Conservation (phyloP, 2,797 vertebrate species). For the Tapirus indicus region DNA sequence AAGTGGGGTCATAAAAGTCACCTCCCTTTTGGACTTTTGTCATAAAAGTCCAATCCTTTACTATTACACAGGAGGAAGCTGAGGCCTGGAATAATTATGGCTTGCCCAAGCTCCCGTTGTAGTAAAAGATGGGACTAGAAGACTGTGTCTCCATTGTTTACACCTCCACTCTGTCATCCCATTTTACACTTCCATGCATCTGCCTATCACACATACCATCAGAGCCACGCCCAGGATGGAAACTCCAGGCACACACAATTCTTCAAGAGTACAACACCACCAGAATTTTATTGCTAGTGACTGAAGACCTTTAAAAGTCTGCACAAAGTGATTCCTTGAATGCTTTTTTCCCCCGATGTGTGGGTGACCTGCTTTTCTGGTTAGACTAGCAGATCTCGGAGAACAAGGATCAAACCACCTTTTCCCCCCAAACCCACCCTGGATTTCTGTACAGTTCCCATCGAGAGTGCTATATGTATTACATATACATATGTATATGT, state of each 20-base stretch:
- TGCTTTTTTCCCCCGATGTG: rapidly evolving
- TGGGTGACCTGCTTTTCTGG: not conserved
- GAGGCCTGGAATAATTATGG: not conserved
- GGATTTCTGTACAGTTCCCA: not conserved
- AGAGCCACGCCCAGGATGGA: not conserved
- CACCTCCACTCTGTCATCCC: not conserved
- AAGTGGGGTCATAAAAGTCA: not conserved
- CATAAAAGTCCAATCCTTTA: not conserved
- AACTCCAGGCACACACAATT: rapidly evolving
- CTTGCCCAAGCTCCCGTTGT: not conserved
- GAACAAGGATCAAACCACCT: not conserved
- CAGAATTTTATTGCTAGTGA: not conserved
- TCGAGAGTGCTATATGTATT: not conserved
- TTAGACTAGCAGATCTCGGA: not conserved
- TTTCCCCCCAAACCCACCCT: rapidly evolving
- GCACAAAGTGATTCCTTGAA: not conserved
- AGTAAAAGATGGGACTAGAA: not conserved
- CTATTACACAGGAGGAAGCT: not conserved
- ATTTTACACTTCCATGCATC: rapidly evolving
- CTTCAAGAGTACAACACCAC: not conserved
- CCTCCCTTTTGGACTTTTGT: too few relatives aligned
- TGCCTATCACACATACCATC: not conserved
- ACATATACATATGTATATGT: too few relatives aligned
- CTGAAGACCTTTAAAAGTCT: not conserved
- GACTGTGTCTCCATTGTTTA: not conserved